Evolutionary conservation across 2,797 vertebrate genomes (phyloP), one percentile per base, ranked within the genome.

Genomic region (Thunnus albacares): DNA sequence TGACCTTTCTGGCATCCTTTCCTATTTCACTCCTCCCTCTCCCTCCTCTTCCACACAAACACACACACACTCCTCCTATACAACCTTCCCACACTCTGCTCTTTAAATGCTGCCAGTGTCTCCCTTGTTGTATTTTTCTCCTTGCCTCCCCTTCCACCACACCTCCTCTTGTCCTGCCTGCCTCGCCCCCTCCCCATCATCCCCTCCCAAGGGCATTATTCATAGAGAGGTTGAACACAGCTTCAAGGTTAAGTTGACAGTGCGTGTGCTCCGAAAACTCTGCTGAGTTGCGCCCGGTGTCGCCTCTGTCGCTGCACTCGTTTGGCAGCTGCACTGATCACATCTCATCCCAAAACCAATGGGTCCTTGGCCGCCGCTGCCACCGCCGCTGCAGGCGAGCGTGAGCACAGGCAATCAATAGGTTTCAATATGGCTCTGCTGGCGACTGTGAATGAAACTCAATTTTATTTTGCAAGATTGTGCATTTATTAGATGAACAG

Each of bases 401-500:
- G 57, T 75, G 79, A 86, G 87, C 81, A 7, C 77, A 82, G 84
- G 66, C 89, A 87, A 94, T 95, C 93, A 72, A 94, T 94, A 90
- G 72, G 79, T 83, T 94, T 90, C 90, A 89, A 88, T 83, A 90
- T 81, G 75, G 83, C 73, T 74, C 81, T 20, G 75, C 89, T 86
- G 79, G 67, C 85, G 55, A 81, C 85, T 71, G 82, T 78, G 85
- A 90, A 93, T 89, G 82, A 92, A 93, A 94, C 89, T 92, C 89
- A 80, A 79, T 94, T 95, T 93, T 88, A 93, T 92, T 94, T 92
- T 79, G 90, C 90, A 91, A 89, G 87, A 89, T 92, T 87, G 80
- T 90, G 86, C 86, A 90, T 95, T 94, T 95, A 94, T 93, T 89
- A 90, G 92, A 94, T 92, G 87, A 93, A 85, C 80, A 79, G 81